phyloP scores from a whole-genome alignment of 1,140 invertebrate genomes.

The Whitmania pigra region DNA sequence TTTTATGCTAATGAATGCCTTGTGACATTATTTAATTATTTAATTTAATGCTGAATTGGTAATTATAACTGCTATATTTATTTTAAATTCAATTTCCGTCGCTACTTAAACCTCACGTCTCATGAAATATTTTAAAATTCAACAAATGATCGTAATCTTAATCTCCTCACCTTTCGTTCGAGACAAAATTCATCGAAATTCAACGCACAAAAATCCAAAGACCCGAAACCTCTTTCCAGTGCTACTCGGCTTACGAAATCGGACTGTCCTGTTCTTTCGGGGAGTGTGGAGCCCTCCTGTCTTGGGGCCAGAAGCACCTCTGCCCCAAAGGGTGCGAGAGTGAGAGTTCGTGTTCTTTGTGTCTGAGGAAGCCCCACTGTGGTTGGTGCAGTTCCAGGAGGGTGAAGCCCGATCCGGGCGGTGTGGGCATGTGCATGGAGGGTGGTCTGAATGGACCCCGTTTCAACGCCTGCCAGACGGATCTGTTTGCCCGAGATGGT shows the following conservation, averaged over 20 bases:
- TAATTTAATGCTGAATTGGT: no score
- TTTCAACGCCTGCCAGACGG: not conserved
- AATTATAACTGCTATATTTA: no score
- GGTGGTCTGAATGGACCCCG: slow-evolving; percentile 42
- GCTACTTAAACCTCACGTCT: no score
- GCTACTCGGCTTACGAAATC: slow-evolving; percentile 70
- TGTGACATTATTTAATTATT: no score
- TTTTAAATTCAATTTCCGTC: no score
- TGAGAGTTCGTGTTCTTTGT: slow-evolving; percentile 55
- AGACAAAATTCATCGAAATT: no score
- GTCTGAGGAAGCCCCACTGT: slow-evolving; percentile 70
- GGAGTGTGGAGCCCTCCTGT: slow-evolving; percentile 64
- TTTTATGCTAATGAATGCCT: no score
- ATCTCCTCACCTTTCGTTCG: no score
- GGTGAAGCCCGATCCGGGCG: slow-evolving; percentile 37
- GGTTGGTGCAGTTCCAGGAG: slow-evolving; percentile 44
- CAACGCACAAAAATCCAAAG: no score
- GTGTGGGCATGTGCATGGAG: slow-evolving; percentile 43
- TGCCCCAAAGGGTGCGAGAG: slow-evolving; percentile 32
- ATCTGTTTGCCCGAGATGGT: no score
- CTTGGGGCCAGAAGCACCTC: slow-evolving; percentile 43
- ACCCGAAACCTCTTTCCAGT: slow-evolving; percentile 43
- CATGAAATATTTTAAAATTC: no score
- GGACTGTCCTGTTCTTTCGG: slow-evolving; percentile 73
- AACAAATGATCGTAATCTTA: no score